A percentile compares a stretch with the other conserved stretches of the same genome.
phyloP scores from a whole-genome alignment of 2,113 vertebrate genomes.

The Paedocypris sp. region DNA sequence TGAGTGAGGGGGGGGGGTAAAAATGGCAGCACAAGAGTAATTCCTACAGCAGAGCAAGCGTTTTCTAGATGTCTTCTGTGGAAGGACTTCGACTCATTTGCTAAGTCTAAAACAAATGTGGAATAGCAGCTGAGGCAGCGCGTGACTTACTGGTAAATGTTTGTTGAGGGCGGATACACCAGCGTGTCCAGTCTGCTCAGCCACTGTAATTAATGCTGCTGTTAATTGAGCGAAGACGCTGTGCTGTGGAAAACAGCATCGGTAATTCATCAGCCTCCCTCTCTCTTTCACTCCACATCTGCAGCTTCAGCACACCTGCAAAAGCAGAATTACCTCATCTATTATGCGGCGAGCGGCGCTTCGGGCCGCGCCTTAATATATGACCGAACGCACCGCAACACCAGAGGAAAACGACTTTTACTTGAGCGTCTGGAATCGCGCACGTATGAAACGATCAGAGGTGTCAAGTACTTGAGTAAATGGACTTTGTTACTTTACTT shows the following conservation, averaged over 20 bases:
- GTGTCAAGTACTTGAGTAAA: too few species aligned
- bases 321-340: too few species aligned
- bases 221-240: conserved; percentile 31
- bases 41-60: conserved; percentile 3
- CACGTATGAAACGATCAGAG: too few species aligned
- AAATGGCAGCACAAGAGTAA: conserved; percentile 14
- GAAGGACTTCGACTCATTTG: too few species aligned
- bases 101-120: too few species aligned
- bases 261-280: conserved; percentile 24
- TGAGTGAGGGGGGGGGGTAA: not conserved
- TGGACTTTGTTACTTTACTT: too few species aligned
- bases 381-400: too few species aligned
- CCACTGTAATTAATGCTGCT: conserved; percentile 45
- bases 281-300: not conserved
- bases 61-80: not conserved
- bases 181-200: conserved; percentile 25
- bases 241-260: conserved; percentile 16
- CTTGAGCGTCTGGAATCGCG: too few species aligned
- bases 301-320: conserved; percentile 37
- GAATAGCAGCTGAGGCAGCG: too few species aligned
- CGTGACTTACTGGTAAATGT: conserved; percentile 12
- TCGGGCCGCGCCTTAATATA: too few species aligned
- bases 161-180: conserved; percentile 29
- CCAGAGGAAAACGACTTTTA: too few species aligned
- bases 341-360: too few species aligned